Percentiles rank a stretch among this genome's conserved stretches.
Evolutionary conservation across 92 coral and sea anemone species (phyloP).

Genomic region (Isaurus tuberculatus): DNA sequence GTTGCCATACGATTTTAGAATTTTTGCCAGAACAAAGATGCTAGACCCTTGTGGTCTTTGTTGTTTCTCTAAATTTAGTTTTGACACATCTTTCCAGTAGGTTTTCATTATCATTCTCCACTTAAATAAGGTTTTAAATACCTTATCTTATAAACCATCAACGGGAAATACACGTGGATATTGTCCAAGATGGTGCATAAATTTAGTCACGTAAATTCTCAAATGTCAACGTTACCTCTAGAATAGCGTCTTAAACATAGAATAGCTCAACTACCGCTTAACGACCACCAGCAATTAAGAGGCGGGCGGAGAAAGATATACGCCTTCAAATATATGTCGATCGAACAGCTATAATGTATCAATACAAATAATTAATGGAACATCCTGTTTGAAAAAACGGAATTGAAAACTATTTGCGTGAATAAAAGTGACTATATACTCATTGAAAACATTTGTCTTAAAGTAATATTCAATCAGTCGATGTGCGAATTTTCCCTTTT

Average conservation of each 20-base stretch:
- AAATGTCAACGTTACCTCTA: conserved; percentile 29
- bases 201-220: conserved; percentile 28
- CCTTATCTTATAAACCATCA: conserved; percentile 43
- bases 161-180: conserved; percentile 49
- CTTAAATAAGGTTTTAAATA: conserved; percentile 38
- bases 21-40: background rate
- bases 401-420: conserved; percentile 13
- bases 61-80: conserved; percentile 9
- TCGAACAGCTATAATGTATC: conserved; percentile 2
- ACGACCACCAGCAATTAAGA: conserved; percentile 71
- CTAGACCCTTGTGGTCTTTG: background rate
- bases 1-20: background rate
- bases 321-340: background rate
- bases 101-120: conserved; percentile 23
- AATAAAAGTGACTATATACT: conserved; percentile 34
- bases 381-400: conserved; percentile 34
- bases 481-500: conserved; percentile 29
- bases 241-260: conserved; percentile 45
- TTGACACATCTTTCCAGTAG: conserved; percentile 28
- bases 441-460: conserved; percentile 37
- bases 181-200: conserved; percentile 25
- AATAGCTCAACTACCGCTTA: conserved; percentile 75
- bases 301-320: conserved; percentile 39
- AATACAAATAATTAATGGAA: conserved; percentile 6
- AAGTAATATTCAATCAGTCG: conserved; percentile 38